Base-by-base conservation (phyloP, 2,797 vertebrate genomes). In the Stomatorhinus walkeri region DNA sequence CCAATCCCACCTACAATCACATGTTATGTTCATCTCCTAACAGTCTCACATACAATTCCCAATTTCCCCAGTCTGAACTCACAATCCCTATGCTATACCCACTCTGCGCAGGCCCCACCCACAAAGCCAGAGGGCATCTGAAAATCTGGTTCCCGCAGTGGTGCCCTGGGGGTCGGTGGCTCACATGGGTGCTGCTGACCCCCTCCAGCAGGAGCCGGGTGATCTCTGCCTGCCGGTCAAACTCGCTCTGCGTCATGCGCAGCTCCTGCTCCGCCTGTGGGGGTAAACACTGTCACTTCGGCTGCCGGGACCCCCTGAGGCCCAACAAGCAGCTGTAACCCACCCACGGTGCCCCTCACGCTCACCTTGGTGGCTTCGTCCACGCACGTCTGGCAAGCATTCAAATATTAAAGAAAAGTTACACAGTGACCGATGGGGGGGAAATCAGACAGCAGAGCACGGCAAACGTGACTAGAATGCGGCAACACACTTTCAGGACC, bases 151-250 rank as follows among this genome's bases (percentile, higher is more conserved):
- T 46, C 36, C 76, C 76, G 1, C 1, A 81, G 16, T 10, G n/a
- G 46, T 22, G n/a, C 81, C 9, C 81, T 22, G 43, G 43, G 46
- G 48, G 12, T 6, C 28, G 83, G 48, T 8, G 54, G 91, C 97
- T 91, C 94, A 99, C 98, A 79, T 99, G 98, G 83, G 98, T 99
- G 94, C 98, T 99, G 95, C 97, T 97, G 94, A 99, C 96, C 88
- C 98, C 98, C 90, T 99, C 98, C 61, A 99, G 94, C 90, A 99
- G 96, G 91, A 99, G 97, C 54, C 98, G 95, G 91, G 98, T 99
- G 94, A 99, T 99, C 95, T 99, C 98, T 16, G 98, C 98, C 91
- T 99, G 98, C 9, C 98, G 96, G 93, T 99, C 98, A 90, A 99
- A 99, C 90, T 99, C 98, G 52, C 98, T 99, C 94, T 99, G 98